Evolutionary conservation across 2,113 vertebrate species (phyloP).

Genomic region (Pogonocichla stellata): DNA sequence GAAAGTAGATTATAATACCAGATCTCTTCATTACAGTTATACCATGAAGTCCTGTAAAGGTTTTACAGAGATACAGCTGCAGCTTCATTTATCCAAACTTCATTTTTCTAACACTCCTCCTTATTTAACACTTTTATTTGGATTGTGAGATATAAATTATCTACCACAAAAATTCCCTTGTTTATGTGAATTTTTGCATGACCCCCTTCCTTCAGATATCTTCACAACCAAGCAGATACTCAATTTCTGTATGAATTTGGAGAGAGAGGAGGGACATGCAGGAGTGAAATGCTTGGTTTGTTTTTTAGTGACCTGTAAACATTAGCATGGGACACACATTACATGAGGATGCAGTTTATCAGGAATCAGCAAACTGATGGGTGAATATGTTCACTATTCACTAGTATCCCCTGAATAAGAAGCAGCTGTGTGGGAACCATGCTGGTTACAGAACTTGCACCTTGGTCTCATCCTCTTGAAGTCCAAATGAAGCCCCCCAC

Average conservation of each 20-base stretch:
- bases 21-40: background rate
- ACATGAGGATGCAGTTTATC: background rate
- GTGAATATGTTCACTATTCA: background rate
- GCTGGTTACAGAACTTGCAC: background rate
- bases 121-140: background rate
- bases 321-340: background rate
- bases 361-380: background rate
- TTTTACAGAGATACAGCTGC: background rate
- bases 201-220: background rate
- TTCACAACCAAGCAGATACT: background rate
- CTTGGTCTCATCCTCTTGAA: background rate
- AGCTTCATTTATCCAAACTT: background rate
- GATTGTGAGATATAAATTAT: background rate
- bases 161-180: background rate
- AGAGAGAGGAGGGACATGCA: background rate
- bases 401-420: background rate
- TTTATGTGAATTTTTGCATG: background rate
- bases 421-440: background rate
- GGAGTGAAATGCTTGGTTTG: background rate
- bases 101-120: background rate
- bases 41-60: background rate
- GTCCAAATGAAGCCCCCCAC: background rate
- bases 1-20: background rate
- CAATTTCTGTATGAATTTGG: background rate
- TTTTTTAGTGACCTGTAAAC: background rate